Base-by-base conservation (phyloP, 2,888 invertebrate species). In the Stramonita haemastoma region DNA sequence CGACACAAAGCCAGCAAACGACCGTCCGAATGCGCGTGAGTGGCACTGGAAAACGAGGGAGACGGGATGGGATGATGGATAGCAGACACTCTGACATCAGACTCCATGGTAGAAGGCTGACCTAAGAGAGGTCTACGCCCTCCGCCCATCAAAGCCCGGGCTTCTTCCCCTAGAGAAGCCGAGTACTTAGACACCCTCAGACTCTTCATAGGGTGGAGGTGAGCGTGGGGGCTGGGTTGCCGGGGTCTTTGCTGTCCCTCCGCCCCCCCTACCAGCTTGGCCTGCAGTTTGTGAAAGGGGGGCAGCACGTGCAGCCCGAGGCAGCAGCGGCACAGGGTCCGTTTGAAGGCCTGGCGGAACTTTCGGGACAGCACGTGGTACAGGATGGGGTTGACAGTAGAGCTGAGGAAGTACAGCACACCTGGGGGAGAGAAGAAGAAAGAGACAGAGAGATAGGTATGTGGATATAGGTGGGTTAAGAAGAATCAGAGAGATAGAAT, bases 291-390 rank as follows among this genome's bases (percentile, higher is more conserved):
- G 90, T 94, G 94, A 89, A 94, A 94, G 26, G 94, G 93, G 19
- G 94, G 94, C n/a, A 94, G 87, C 22, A 88, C 73, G 36, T 94
- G 93, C 6, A 94, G 90, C 84, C 93, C 85, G 19, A 92, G 86
- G 90, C 93, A 94, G 87, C 95, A 94, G 83, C 95, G 93, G 89
- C 95, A 96, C 56, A 96, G 92, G 5, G 96, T 96, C 70, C 96
- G 98, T 97, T 98, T 98, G 96, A 99, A 99, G 86, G 99, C 99
- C 92, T 98, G 98, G 56, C 98, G 97, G 95, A 99, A 99, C 96
- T 98, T 98, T 96, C 98, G 97, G 22, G 98, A 98, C 98, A 99
- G 98, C 88, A 98, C 97, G 96, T 99, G 98, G 96, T 99, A 99
- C 81, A 99, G 97, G 92, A 99, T 97, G 0, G 99, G 99, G 96